Percentiles rank a stretch among this genome's conserved stretches.
These are phyloP conservation scores for Trachemys scripta DNA, from an alignment of 2,113 vertebrate genomes.

Conservation along the genomic window DNA sequence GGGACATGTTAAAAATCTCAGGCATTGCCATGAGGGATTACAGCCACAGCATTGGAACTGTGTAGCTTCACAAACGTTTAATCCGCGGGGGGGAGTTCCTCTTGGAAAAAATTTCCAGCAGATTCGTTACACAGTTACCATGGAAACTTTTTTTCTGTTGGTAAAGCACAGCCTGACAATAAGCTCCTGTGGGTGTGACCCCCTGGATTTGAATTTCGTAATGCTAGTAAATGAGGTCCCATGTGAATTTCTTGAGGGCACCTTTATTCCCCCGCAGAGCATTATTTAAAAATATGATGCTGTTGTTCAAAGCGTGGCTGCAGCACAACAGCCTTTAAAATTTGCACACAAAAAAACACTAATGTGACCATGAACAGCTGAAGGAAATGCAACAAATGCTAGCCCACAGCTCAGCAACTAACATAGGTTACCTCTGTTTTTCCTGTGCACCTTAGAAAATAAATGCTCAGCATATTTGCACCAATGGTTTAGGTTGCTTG, in stretches of 20 bases:
- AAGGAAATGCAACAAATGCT: neutral
- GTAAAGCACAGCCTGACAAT: constrained; percentile 14
- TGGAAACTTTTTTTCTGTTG: constrained; percentile 13
- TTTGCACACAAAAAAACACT: neutral
- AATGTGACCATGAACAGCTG: neutral
- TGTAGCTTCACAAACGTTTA: neutral
- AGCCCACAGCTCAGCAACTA: neutral
- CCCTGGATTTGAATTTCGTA: constrained; percentile 3
- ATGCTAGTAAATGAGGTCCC: constrained; percentile 43
- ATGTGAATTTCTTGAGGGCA: neutral
- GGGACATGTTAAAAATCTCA: neutral
- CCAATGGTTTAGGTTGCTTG: neutral
- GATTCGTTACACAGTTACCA: constrained; percentile 28
- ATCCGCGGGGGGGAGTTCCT: neutral
- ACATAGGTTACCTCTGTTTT: neutral
- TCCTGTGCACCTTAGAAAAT: neutral
- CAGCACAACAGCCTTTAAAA: neutral
- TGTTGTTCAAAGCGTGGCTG: neutral
- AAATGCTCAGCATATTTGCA: neutral
- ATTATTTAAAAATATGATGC: neutral
- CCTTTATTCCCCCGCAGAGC: constrained; percentile 20
- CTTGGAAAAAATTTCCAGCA: neutral
- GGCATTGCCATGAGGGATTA: neutral
- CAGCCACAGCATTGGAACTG: neutral
- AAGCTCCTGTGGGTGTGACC: neutral